Conservation (phyloP, 2,888 invertebrate genomes). For the Synanthedon myopaeformis region DNA sequence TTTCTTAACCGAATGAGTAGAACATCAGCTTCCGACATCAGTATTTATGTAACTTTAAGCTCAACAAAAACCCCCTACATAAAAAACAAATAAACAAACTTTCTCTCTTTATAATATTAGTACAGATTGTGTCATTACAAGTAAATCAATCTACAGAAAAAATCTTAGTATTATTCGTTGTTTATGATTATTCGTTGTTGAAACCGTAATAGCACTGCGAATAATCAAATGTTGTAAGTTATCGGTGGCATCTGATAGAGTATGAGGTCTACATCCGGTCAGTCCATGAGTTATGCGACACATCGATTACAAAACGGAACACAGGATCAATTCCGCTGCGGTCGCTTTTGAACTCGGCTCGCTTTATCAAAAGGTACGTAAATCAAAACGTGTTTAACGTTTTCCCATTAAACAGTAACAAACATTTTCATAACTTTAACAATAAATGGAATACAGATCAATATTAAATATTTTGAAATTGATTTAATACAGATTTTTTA, state of each 20-base stretch:
- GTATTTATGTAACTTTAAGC: constrained; percentile 41
- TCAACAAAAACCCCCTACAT: constrained; percentile 20
- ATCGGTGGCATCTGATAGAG: not conserved
- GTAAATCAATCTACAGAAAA: no score
- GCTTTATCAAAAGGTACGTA: constrained; percentile 3
- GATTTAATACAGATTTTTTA: no score
- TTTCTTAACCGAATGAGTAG: no score
- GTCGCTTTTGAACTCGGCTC: constrained; percentile 28
- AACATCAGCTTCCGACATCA: constrained; percentile 37
- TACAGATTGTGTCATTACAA: no score
- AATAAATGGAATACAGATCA: not conserved
- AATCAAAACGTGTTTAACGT: not conserved
- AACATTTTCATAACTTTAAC: not conserved
- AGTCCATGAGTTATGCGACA: constrained; percentile 44
- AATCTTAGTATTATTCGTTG: no score
- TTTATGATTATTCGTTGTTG: no score
- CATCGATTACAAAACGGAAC: constrained; percentile 52
- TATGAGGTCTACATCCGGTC: constrained; percentile 16
- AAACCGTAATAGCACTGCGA: no score
- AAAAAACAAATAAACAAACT: no score
- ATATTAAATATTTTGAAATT: not conserved
- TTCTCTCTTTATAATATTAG: no score
- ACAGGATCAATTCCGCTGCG: constrained; percentile 39
- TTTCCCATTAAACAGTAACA: not conserved
- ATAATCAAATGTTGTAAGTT: no score